Base-by-base conservation (phyloP, 1,140 invertebrate species). In the Listronotus oregonensis region DNA sequence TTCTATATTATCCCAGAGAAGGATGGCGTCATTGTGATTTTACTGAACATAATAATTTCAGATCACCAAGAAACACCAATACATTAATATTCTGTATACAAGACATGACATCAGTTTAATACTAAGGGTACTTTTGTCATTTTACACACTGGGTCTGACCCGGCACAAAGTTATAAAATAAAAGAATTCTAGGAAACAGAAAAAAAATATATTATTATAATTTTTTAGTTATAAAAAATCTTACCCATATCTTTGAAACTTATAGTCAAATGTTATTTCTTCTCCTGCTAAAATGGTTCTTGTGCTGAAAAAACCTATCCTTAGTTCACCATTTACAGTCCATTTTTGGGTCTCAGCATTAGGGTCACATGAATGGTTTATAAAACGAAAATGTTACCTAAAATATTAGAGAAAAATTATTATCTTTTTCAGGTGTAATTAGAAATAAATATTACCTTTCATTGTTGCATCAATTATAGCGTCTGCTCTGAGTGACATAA, bases 271-370 rank as follows among this genome's bases (percentile, higher is more conserved):
- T 0, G 95, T 99, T 21, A 99, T 90, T 83, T 99, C 97, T 81
- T 98, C 95, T 2, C 93, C 93, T 10, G 86, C 84, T 43, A 84
- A 74, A 68, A 99, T 91, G 15, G 86, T 85, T 71, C 90, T 86
- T 66, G 88, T 90, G 67, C 93, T 92, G n/a, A 99, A 99, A 82
- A 99, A 99, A 0, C 97, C 97, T 73, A 99, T 95, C 67, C 96
- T 84, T 9, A 98, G 79, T 79, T 97, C 93, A 3, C 96, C 96
- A 81, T 96, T 97, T 0, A 99, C 95, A 0, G 95, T 98, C 97
- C 97, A 99, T 86, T 99, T 99, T 82, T 99, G 96, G 0, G 97
- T 99, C 83, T 97, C 95, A 8, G 95, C 92, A 80, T 99, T 99
- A 0, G 97, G 96, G 77, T 98, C 95, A 81, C 97, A 99, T 44